Percentiles rank a stretch among this genome's conserved stretches.
phyloP scores from a whole-genome alignment of 2,797 vertebrate genomes.

The Xerus rutilus region DNA sequence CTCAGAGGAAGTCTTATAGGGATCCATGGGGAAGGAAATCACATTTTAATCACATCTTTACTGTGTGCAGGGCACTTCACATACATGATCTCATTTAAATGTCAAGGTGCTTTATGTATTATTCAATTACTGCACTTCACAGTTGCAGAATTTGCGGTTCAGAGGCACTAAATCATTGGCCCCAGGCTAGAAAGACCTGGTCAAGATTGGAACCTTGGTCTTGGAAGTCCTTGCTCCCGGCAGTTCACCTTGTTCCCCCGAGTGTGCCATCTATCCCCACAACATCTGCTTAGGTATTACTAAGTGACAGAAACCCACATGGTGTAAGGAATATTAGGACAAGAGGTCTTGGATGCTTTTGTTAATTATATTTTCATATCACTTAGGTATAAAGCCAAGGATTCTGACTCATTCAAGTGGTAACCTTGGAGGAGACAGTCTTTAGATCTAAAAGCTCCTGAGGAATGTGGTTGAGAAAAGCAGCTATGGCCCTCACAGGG shows the following conservation, averaged over 20 bases:
- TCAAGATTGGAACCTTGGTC: neutral
- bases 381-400: neutral
- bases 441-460: neutral
- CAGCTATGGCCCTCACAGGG: neutral
- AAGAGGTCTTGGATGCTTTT: neutral
- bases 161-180: neutral
- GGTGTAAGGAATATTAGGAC: neutral
- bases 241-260: neutral
- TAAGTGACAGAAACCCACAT: neutral
- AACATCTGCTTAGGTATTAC: neutral
- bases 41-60: neutral
- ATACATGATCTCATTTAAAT: neutral
- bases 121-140: neutral
- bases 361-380: neutral
- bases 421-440: neutral
- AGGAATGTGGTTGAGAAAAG: neutral
- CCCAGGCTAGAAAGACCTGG: neutral
- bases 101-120: neutral
- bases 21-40: neutral
- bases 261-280: neutral
- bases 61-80: neutral
- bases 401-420: neutral
- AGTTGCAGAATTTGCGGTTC: neutral
- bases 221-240: constrained; percentile 13
- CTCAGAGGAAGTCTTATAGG: neutral